Conservation (phyloP, 2,888 invertebrate genomes). For the Sepiola atlantica region DNA sequence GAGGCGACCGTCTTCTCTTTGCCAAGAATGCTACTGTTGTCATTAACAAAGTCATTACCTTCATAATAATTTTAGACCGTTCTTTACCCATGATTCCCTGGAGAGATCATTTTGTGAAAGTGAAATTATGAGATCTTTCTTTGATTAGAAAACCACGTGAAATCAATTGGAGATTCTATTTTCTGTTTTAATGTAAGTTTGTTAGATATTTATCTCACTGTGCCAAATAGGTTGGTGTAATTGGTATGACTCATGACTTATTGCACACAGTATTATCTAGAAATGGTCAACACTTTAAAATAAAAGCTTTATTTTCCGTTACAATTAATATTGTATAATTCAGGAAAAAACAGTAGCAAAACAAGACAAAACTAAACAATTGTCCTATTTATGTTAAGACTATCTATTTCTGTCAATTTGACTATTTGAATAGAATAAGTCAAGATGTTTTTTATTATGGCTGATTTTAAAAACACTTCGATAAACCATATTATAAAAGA, state of each 20-base stretch:
- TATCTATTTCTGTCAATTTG: background rate
- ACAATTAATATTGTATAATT: background rate
- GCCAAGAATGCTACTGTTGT: slow-evolving; percentile 18
- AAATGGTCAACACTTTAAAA: background rate
- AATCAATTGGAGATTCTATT: slow-evolving; percentile 4
- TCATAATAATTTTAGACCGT: background rate
- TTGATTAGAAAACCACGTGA: slow-evolving; percentile 1
- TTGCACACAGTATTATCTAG: background rate
- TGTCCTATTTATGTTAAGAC: background rate
- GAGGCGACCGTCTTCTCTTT: background rate
- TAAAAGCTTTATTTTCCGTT: background rate
- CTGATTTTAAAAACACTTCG: background rate
- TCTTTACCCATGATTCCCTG: background rate
- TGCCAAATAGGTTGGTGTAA: background rate
- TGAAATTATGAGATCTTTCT: slow-evolving; percentile 21
- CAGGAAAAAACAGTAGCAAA: background rate
- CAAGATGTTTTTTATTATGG: background rate
- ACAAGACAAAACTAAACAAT: background rate
- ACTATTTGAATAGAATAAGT: background rate
- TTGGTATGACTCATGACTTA: slow-evolving; percentile 32
- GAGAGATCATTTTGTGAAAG: slow-evolving; percentile 9
- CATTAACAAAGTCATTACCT: background rate
- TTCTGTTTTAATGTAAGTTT: background rate
- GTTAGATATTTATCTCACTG: background rate
- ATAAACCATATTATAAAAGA: background rate